Percentiles rank a stretch among this genome's conserved stretches.
Evolutionary conservation across 2,797 vertebrate genomes (phyloP).

Genomic region (Rhincodon typus): DNA sequence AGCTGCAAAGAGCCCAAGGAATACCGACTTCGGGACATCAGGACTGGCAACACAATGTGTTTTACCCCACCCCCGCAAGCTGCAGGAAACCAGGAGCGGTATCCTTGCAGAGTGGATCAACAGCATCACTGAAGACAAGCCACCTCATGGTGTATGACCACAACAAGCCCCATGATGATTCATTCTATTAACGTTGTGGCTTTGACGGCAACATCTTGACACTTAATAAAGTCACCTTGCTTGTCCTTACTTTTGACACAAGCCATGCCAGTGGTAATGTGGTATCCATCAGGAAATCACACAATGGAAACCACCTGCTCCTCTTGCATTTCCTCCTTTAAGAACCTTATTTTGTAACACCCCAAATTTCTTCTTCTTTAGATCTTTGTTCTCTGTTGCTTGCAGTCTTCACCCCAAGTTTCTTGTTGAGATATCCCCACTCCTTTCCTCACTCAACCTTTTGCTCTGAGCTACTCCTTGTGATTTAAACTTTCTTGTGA

Average conservation of each 20-base stretch:
- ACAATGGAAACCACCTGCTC: background rate
- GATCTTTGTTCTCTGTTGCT: background rate
- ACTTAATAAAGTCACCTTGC: background rate
- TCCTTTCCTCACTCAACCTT: background rate
- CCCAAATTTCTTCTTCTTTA: background rate
- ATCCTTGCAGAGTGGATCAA: too few species aligned
- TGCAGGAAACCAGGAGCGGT: too few species aligned
- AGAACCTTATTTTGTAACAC: background rate
- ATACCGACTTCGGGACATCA: too few species aligned
- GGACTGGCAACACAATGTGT: too few species aligned
- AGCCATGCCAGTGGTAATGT: too few species aligned
- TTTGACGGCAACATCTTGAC: background rate
- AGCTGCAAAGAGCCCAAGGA: too few species aligned
- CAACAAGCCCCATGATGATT: too few species aligned
- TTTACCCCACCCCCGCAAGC: too few species aligned
- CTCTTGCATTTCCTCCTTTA: background rate
- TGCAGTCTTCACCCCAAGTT: background rate
- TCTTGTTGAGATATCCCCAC: background rate
- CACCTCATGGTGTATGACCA: too few species aligned
- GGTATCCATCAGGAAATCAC: background rate
- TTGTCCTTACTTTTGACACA: background rate
- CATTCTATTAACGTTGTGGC: too few species aligned
- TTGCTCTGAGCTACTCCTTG: too few species aligned
- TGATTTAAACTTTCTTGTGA: background rate
- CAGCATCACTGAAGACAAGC: too few species aligned